Percentiles rank a stretch among this genome's conserved stretches.
phyloP scores from a whole-genome alignment of 2,113 vertebrate genomes.

The Dasyprocta punctata region DNA sequence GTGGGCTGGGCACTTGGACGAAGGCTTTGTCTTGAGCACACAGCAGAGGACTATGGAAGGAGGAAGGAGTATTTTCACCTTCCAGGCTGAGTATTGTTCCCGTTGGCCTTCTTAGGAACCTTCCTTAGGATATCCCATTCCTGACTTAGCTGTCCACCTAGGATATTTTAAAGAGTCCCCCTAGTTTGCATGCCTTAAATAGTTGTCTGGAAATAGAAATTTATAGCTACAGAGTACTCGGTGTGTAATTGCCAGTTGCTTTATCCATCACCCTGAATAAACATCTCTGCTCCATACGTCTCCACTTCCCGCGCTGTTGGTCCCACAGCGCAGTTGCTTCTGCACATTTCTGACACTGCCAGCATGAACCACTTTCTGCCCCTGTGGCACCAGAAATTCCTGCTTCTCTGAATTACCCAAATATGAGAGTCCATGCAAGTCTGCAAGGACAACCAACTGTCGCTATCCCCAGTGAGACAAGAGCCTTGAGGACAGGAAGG shows the following conservation, averaged over 20 bases:
- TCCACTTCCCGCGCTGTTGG: neutral
- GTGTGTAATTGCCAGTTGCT: neutral
- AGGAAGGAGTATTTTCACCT: too few species aligned
- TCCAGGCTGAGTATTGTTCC: neutral
- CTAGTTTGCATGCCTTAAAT: neutral
- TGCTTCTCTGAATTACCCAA: neutral
- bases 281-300: neutral
- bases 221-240: too few species aligned
- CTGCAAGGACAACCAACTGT: neutral
- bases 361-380: neutral
- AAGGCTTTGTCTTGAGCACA: neutral
- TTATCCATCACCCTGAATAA: neutral
- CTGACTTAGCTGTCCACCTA: neutral
- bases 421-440: neutral
- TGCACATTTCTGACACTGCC: neutral
- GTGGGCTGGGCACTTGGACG: neutral
- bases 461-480: neutral
- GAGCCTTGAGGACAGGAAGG: neutral
- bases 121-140: neutral
- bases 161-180: neutral
- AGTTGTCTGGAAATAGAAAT: neutral
- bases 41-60: too few species aligned
- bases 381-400: neutral
- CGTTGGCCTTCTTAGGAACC: neutral
- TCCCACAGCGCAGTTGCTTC: neutral